phyloP scores from a whole-genome alignment of 2,797 vertebrate genomes.

The Sciurus vulgaris region DNA sequence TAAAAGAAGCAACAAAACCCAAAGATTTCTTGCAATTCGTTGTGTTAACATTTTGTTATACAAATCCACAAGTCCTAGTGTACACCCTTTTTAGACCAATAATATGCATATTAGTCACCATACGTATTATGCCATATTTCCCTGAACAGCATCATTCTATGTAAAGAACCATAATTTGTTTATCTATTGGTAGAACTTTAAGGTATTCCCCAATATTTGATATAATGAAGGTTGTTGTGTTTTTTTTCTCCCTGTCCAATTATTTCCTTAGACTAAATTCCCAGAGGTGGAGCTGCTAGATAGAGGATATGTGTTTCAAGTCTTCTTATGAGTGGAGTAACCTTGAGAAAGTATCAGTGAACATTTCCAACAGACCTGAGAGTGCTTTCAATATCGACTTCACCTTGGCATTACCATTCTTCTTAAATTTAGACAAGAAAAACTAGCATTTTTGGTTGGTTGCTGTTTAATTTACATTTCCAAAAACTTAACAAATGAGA shows the following conservation, averaged over 20 bases:
- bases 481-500: conserved; percentile 7
- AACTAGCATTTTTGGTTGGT: not conserved
- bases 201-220: conserved; percentile 28
- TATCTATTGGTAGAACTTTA: conserved; percentile 19
- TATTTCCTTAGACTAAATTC: conserved; percentile 47
- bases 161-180: conserved; percentile 32
- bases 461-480: conserved; percentile 18
- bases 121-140: not conserved
- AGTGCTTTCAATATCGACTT: not conserved
- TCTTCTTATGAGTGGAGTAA: not conserved
- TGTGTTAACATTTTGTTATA: not conserved
- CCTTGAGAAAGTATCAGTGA: not conserved
- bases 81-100: not conserved
- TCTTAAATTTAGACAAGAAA: not conserved
- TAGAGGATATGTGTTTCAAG: not conserved
- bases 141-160: not conserved
- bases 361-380: not conserved
- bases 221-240: conserved; percentile 19
- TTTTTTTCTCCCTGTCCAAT: not conserved
- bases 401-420: not conserved
- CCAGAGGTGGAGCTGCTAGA: not conserved
- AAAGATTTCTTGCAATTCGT: conserved; percentile 27
- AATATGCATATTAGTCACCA: not conserved
- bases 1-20: conserved; percentile 33
- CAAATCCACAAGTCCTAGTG: not conserved